These are phyloP conservation scores for Pseudonaja textilis DNA, from an alignment of 2,113 vertebrate genomes.

Conservation along the genomic window DNA sequence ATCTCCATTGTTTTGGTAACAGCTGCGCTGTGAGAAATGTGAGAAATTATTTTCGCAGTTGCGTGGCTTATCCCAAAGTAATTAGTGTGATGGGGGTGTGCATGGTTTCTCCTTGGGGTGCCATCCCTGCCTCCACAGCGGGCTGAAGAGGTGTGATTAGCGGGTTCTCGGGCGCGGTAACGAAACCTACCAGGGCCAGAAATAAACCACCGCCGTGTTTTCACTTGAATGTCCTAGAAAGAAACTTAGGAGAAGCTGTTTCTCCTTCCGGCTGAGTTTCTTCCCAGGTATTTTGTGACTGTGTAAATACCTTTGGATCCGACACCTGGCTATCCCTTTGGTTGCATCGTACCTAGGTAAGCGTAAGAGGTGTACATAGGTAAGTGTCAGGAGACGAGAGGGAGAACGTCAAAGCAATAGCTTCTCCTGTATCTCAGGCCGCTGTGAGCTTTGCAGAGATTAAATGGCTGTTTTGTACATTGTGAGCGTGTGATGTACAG, in stretches of 20 bases:
- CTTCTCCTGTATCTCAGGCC: background rate
- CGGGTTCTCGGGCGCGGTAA: background rate
- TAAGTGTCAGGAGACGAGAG: background rate
- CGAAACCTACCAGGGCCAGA: background rate
- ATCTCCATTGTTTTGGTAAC: background rate
- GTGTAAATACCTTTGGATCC: background rate
- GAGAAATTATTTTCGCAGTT: background rate
- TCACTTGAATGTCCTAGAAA: background rate
- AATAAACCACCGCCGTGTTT: background rate
- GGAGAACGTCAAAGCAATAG: no score
- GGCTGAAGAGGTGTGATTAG: background rate
- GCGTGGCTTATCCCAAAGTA: background rate
- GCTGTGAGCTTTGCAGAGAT: background rate
- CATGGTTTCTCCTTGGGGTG: background rate
- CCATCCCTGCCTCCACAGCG: background rate
- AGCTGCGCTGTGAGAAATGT: background rate
- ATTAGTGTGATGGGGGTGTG: background rate
- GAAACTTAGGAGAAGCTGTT: background rate
- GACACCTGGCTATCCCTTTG: background rate
- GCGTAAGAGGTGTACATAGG: background rate
- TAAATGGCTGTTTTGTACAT: background rate
- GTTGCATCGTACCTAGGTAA: background rate
- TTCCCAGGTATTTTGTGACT: background rate
- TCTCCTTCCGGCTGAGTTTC: background rate
- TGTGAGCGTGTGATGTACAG: background rate